Conservation (phyloP, 92 coral and sea anemone species). For the Plumapathes pennacea region DNA sequence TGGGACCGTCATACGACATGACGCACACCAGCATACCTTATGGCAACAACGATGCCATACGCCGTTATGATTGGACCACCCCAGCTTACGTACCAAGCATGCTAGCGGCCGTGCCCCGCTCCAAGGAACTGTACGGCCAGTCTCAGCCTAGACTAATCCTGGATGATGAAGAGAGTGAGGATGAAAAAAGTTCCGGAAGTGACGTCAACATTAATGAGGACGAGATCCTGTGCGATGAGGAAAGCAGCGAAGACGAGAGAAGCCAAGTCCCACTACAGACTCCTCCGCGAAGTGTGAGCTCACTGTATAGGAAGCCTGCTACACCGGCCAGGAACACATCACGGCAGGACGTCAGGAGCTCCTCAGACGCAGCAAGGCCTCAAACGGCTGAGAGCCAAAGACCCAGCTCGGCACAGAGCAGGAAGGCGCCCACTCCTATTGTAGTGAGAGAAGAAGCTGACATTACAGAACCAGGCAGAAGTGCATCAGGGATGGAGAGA, state of each 20-base stretch:
- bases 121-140: constrained; percentile 58
- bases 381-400: neutral
- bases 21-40: constrained; percentile 36
- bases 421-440: neutral
- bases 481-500: too few species aligned
- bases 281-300: too few species aligned
- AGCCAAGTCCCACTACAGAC: too few species aligned
- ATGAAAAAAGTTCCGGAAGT: constrained; percentile 52
- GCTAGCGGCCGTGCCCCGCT: constrained; percentile 69
- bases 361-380: too few species aligned
- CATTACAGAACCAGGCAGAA: too few species aligned
- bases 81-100: constrained; percentile 63
- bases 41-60: constrained; percentile 46
- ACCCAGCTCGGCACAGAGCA: neutral
- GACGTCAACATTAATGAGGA: constrained; percentile 62
- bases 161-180: constrained; percentile 71
- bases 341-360: too few species aligned
- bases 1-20: constrained; percentile 43
- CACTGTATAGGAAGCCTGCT: too few species aligned
- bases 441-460: neutral
- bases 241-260: constrained; percentile 73
- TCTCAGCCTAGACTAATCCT: constrained; percentile 76
- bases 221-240: constrained; percentile 69
- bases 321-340: too few species aligned
- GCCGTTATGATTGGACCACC: constrained; percentile 59